A percentile compares a stretch with the other conserved stretches of the same genome.
Conservation (phyloP, 2,797 vertebrate genomes). For the Rhabdomys pumilio region DNA sequence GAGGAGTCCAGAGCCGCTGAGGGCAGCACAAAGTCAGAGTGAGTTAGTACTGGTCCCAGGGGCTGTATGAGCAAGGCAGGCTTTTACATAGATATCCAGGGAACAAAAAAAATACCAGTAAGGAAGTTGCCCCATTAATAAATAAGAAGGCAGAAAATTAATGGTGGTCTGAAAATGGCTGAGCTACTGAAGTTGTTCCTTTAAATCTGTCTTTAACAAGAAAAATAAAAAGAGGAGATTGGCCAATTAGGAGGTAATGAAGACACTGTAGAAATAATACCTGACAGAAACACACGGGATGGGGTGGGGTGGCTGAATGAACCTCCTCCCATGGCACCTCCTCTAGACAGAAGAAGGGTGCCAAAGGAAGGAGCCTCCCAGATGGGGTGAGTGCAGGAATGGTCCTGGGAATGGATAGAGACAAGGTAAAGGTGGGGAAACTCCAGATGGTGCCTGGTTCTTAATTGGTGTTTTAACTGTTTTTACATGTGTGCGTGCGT, state of each 20-base stretch:
- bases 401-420: not conserved
- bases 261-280: slow-evolving; percentile 90
- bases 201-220: slow-evolving; percentile 92
- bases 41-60: slow-evolving; percentile 83
- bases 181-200: slow-evolving; percentile 91
- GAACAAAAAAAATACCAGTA: slow-evolving; percentile 83
- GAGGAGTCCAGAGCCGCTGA: slow-evolving; percentile 77
- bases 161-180: slow-evolving; percentile 88
- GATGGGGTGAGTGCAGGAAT: not conserved
- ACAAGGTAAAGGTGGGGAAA: not conserved
- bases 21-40: slow-evolving; percentile 81
- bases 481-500: not conserved
- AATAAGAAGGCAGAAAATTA: slow-evolving; percentile 89
- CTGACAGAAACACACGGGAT: slow-evolving; percentile 86
- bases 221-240: slow-evolving; percentile 92
- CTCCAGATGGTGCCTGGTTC: not conserved
- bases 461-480: slow-evolving; percentile 13
- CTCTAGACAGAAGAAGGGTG: slow-evolving; percentile 19
- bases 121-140: slow-evolving; percentile 88
- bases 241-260: slow-evolving; percentile 92
- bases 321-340: not conserved
- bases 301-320: slow-evolving; percentile 70
- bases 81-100: slow-evolving; percentile 86
- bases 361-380: not conserved
- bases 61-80: slow-evolving; percentile 78